phyloP scores from a whole-genome alignment of 2,888 invertebrate species.

The Sphaerophoria rueppellii region DNA sequence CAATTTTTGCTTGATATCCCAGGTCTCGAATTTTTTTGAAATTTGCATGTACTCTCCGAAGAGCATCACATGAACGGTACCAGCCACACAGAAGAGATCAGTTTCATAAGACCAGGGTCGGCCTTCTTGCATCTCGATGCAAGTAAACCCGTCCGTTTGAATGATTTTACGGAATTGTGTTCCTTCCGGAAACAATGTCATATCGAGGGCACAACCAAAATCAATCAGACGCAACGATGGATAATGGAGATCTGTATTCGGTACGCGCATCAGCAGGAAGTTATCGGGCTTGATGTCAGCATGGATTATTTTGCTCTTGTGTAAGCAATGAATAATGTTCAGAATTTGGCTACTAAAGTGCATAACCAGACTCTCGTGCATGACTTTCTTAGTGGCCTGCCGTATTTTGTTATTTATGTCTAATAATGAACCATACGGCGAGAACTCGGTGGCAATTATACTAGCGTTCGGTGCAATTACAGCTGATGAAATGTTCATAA shows the following conservation, averaged over 20 bases:
- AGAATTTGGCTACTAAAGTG: slow-evolving; percentile 93
- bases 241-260: slow-evolving; percentile 85
- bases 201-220: slow-evolving; percentile 97
- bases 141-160: slow-evolving; percentile 92
- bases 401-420: slow-evolving; percentile 91
- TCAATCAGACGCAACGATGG: slow-evolving; percentile 94
- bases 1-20: slow-evolving; percentile 88
- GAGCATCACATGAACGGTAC: slow-evolving; percentile 93
- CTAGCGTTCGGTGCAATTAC: slow-evolving; percentile 92
- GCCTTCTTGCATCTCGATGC: slow-evolving; percentile 95
- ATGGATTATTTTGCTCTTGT: slow-evolving; percentile 94
- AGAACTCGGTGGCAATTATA: slow-evolving; percentile 92
- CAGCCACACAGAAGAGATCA: slow-evolving; percentile 95
- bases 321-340: slow-evolving; percentile 91
- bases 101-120: slow-evolving; percentile 98
- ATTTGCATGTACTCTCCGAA: slow-evolving; percentile 96
- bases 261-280: slow-evolving; percentile 90
- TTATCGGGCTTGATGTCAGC: slow-evolving; percentile 99
- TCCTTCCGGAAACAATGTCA: slow-evolving; percentile 91
- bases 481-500: slow-evolving; percentile 91
- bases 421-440: slow-evolving; percentile 91
- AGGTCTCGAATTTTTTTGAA: slow-evolving; percentile 85
- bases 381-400: slow-evolving; percentile 87
- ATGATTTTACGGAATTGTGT: slow-evolving; percentile 90
- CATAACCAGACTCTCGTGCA: slow-evolving; percentile 89